phyloP scores from a whole-genome alignment of 2,113 vertebrate genomes.

The Gavia stellata region DNA sequence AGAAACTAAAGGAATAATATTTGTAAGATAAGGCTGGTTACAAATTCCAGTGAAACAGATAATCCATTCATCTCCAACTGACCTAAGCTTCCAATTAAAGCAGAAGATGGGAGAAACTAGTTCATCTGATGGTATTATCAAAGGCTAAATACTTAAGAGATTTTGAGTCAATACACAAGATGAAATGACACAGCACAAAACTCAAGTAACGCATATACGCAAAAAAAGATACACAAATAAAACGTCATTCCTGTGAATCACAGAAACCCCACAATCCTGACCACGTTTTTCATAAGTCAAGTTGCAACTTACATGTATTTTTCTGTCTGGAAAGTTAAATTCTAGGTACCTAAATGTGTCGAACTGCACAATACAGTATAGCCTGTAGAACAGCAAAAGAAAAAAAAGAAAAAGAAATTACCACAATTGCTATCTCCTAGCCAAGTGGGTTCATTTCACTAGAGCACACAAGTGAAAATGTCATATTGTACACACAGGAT shows the following conservation, averaged over 20 bases:
- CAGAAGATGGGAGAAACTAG: not conserved
- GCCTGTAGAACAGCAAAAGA: not conserved
- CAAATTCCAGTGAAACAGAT: not conserved
- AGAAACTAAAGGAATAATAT: not conserved
- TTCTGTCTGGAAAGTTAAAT: not conserved
- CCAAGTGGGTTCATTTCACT: not conserved
- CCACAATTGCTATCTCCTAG: not conserved
- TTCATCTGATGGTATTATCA: not conserved
- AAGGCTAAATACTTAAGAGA: not conserved
- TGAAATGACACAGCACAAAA: not conserved
- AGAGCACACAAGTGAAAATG: rapidly evolving
- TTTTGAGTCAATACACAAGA: not conserved
- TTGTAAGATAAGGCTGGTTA: not conserved
- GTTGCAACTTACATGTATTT: not conserved
- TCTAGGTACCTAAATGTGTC: not conserved
- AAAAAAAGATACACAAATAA: not conserved
- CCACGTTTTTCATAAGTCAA: not conserved
- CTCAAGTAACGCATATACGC: not conserved
- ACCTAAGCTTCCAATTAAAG: not conserved
- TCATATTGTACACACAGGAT: not conserved
- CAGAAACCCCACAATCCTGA: not conserved
- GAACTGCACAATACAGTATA: not conserved
- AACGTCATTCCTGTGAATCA: not conserved
- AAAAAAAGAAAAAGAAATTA: not conserved
- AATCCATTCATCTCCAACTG: not conserved